Evolutionary conservation across 2,888 invertebrate genomes (phyloP).

Genomic region (Tetheella fluctuosa): DNA sequence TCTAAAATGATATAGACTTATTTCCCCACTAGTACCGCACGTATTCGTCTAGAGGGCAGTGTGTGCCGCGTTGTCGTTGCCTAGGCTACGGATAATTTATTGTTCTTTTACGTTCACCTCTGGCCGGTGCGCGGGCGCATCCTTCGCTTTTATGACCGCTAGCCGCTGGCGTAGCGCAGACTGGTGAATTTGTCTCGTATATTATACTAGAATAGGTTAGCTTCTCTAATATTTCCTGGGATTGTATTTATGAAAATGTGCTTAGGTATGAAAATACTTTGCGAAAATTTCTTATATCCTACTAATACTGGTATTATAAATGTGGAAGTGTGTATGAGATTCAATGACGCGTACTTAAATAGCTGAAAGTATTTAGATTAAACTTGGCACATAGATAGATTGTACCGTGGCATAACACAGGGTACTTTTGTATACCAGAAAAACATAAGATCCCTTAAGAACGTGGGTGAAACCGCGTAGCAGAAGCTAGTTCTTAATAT

Average conservation of each 20-base stretch:
- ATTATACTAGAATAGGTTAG: constrained; percentile 7
- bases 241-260: neutral
- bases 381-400: too few relatives aligned
- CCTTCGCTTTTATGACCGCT: constrained; percentile 41
- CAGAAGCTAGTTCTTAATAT: too few relatives aligned
- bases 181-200: constrained; percentile 14
- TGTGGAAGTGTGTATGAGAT: too few relatives aligned
- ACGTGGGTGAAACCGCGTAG: too few relatives aligned
- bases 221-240: neutral
- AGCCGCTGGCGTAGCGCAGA: constrained; percentile 18
- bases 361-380: too few relatives aligned
- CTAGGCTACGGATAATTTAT: constrained; percentile 43
- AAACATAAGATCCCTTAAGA: too few relatives aligned
- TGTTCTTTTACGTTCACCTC: constrained; percentile 42
- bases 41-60: neutral
- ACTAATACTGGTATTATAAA: too few relatives aligned
- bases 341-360: too few relatives aligned
- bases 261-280: neutral
- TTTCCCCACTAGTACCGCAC: constrained; percentile 19
- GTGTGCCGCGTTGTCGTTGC: constrained; percentile 15
- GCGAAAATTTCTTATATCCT: too few relatives aligned
- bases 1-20: constrained; percentile 13
- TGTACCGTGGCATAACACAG: too few relatives aligned
- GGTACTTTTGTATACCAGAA: too few relatives aligned
- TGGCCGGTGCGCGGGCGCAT: constrained; percentile 35